A percentile compares a stretch with the other conserved stretches of the same genome.
Evolutionary conservation across 1,140 invertebrate genomes (phyloP).

Genomic region (Drosophila nigromelanica): DNA sequence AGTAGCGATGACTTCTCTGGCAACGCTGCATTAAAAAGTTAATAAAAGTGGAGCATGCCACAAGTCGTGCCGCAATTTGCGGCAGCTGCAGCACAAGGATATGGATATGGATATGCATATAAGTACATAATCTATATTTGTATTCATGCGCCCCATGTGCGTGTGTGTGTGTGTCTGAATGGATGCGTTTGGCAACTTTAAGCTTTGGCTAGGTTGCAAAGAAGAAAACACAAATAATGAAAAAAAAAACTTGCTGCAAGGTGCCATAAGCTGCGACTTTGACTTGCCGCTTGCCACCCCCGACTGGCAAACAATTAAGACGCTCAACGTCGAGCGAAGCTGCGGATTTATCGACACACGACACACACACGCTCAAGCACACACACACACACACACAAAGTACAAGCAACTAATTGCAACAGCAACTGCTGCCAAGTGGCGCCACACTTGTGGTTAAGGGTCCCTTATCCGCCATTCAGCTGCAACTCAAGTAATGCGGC

Average conservation of each 20-base stretch:
- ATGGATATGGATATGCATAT: conserved; percentile 71
- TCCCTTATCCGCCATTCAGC: conserved; percentile 14
- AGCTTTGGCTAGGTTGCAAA: conserved; percentile 24
- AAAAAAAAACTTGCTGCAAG: conserved; percentile 60
- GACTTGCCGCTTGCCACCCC: conserved; percentile 46
- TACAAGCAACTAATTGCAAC: conserved; percentile 26
- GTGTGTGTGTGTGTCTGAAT: conserved; percentile 12
- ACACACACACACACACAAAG: conserved; percentile 1
- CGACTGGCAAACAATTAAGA: conserved; percentile 73
- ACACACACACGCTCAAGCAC: neutral
- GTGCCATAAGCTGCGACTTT: conserved; percentile 67
- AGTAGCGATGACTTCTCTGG: conserved; percentile 20
- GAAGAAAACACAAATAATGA: neutral
- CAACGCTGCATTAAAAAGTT: conserved; percentile 78
- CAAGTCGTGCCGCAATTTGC: conserved; percentile 80
- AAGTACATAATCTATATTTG: conserved; percentile 41
- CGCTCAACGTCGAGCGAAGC: conserved; percentile 41
- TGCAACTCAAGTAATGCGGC: conserved; percentile 73
- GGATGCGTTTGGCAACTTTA: conserved; percentile 6
- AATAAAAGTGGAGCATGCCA: conserved; percentile 82
- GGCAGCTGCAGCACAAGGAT: conserved; percentile 67
- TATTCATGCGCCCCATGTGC: neutral
- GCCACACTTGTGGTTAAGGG: conserved; percentile 36
- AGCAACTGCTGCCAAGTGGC: conserved; percentile 38
- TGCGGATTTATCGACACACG: conserved; percentile 37